Base-by-base conservation (phyloP, 2,113 vertebrate species). In the Balaeniceps rex region DNA sequence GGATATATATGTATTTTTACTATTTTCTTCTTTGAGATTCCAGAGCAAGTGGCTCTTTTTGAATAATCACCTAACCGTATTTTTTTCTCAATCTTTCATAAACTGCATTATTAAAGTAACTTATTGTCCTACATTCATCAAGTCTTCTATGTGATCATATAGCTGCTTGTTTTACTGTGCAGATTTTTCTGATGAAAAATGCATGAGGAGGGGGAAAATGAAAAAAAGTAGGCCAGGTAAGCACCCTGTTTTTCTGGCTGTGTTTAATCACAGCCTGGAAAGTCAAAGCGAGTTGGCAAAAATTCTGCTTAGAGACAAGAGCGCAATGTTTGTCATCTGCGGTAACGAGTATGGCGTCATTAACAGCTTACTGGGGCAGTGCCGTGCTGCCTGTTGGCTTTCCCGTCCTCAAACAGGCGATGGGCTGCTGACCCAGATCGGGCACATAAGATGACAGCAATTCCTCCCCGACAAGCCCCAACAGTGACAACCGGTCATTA, bases 191-290 rank as follows among this genome's bases (percentile, higher is more conserved):
- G 2, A 78, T 74, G 34, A 77, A 96, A 95, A 69, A 94, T n/a
- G 38, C 47, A 34, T 14, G n/a, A 29, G n/a, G 52, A 31, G 38
- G 23, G 34, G 49, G 25, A 28, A 72, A 87, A 83, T 36, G 19
- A 26, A 49, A 89, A 71, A 80, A 90, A 74, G 51, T 81, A 96
- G 92, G 88, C 64, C 88, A 95, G 92, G 94, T 94, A 93, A 90
- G 58, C 19, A 74, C 38, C 15, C 25, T 76, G 2, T 74, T 90
- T 86, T 88, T 66, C 63, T 74, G 60, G 38, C 81, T 75, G 15
- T 25, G 18, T 94, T 94, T 92, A 95, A 92, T 83, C 71, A 46
- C 29, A 86, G 86, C 69, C 68, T 77, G 64, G 86, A 74, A 90
- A 88, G 95, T 93, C 79, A 92, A 92, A 90, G 51, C 4, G 3